Evolutionary conservation across 1,140 invertebrate species (phyloP).

Genomic region (Maniola jurtina): DNA sequence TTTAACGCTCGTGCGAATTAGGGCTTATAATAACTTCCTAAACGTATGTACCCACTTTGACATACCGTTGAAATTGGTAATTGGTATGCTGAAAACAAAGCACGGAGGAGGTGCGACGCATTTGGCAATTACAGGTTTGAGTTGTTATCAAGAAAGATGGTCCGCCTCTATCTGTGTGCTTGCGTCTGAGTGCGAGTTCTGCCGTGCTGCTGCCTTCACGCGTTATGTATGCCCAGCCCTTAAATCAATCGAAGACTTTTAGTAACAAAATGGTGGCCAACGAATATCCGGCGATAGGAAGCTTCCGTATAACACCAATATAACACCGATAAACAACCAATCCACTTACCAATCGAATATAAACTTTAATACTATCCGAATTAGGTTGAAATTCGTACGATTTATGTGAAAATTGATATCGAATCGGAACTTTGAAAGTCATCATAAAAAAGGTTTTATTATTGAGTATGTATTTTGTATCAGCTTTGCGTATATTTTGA

Average conservation of each 20-base stretch:
- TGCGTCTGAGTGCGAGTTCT: too few relatives aligned
- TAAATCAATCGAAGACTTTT: constrained; percentile 11
- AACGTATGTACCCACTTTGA: too few relatives aligned
- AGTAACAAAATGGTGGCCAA: constrained; percentile 3
- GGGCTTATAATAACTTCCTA: too few relatives aligned
- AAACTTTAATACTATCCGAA: neutral
- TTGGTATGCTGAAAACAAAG: too few relatives aligned
- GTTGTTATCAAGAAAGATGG: too few relatives aligned
- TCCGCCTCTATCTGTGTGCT: too few relatives aligned
- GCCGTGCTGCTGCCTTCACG: too few relatives aligned
- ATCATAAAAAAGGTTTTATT: constrained; percentile 15
- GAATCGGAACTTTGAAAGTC: constrained; percentile 9
- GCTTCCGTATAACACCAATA: constrained; percentile 12
- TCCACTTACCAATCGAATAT: neutral
- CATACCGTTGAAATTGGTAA: too few relatives aligned
- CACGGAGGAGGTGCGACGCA: too few relatives aligned
- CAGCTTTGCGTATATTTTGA: constrained; percentile 3
- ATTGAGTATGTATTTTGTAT: constrained; percentile 11
- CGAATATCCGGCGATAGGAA: constrained; percentile 5
- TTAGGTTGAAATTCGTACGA: neutral
- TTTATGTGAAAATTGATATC: neutral
- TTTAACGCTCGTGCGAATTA: too few relatives aligned
- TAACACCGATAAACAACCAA: constrained; percentile 9
- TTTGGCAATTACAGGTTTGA: too few relatives aligned
- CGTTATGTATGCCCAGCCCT: too few relatives aligned